Base-by-base conservation (phyloP, 2,888 invertebrate species). In the Frankliniella intonsa region DNA sequence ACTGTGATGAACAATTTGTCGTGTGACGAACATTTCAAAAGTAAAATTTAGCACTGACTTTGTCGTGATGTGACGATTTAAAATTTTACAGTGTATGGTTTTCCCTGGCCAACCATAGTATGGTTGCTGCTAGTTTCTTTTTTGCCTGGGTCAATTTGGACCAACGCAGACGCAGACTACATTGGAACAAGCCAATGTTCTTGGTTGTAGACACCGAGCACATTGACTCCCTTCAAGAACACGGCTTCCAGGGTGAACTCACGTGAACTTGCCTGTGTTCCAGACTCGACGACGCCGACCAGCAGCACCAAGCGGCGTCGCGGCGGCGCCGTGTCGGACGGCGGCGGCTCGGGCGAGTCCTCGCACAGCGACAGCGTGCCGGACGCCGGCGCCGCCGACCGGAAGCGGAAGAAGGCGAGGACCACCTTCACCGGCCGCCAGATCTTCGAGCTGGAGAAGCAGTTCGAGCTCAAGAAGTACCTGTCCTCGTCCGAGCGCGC, bases 401-500 rank as follows among this genome's bases (percentile, higher is more conserved):
- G 90, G 84, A 92, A 93, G 86, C 92, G 93, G 87, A 95, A 95
- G 89, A 98, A 97, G 87, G 97, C 97, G 0, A 89, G 97, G 83
- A 97, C 97, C 49, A 97, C 97, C 38, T 98, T 98, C 90, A 97
- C 97, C 0, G 98, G 98, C 2, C 89, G 97, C 81, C 97, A 97
- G 90, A 97, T 97, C 88, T 98, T 97, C 89, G 98, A 98, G 89
- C 90, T 98, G 88, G 98, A 98, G 90, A 95, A 97, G 87, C 94
- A 97, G 89, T 98, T 98, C 87, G 98, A 97, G 88, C 91, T 95
- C 86, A 98, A 98, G 90, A 98, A 98, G 89, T 98, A 98, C 89
- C 91, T 98, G 84, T 97, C 97, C 85, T 97, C 97, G 49, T 96
- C 95, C 84, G 98, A 98, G 88, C 89, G 98, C 84, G 94, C 97